Base-by-base conservation (phyloP, 2,888 invertebrate genomes). In the Ophion slaviceki region DNA sequence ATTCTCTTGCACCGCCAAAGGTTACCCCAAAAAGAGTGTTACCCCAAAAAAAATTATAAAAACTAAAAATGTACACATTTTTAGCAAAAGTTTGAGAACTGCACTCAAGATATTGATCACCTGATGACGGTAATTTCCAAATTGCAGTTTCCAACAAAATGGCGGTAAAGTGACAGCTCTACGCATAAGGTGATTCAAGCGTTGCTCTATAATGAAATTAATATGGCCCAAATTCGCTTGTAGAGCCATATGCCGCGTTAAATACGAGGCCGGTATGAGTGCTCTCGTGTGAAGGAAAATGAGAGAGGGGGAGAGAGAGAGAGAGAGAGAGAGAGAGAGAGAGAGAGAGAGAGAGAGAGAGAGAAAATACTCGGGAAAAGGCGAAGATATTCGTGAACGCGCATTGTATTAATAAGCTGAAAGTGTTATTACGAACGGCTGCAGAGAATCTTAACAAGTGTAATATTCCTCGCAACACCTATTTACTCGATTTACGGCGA, bases 171-270 rank as follows among this genome's bases (percentile, higher is more conserved):
- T 47, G 7, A 70, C 28, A 24, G 47, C 62, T 71, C 53, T 70
- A 36, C 64, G 61, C 20, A 68, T 36, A 53, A 77, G 67, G 45
- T 74, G 77, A 72, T 80, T 83, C 71, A 79, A 62, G 72, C 76
- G 83, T 77, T 72, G 78, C 64, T 67, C 72, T 64, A 66, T 57
- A 76, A 72, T 67, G 64, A 76, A 80, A 75, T 86, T 80, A 77
- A 74, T 68, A 47, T 71, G 80, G 66, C 77, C 70, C 61, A 64
- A 86, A 77, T 77, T 83, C 80, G 67, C 86, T 74, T 86, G 86
- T 86, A 83, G 66, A 86, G 77, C 86, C 86, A 86, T 86, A 86
- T 86, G 86, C 83, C 80, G 80, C 86, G 74, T 86, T 86, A 72
- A 74, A 86, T 86, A 86, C 68, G 74, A 71, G 67, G 40, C 62